Conservation (phyloP, 2,888 invertebrate species). For the Poecilus cupreus region DNA sequence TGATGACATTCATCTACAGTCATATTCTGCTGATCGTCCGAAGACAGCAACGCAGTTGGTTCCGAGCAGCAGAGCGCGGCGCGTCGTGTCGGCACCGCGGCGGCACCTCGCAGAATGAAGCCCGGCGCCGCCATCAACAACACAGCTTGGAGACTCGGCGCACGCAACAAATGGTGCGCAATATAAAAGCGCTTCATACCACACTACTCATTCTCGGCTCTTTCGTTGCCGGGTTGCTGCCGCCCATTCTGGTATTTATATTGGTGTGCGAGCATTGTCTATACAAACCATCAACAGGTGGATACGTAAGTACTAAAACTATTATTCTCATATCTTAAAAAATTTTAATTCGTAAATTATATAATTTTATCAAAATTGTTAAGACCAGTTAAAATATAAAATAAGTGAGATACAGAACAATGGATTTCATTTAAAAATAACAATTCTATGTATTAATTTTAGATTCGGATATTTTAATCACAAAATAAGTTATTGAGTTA, state of each 20-base stretch:
- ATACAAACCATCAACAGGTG: neutral
- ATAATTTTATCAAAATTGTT: too few species aligned
- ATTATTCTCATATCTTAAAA: too few species aligned
- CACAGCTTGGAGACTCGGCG: neutral
- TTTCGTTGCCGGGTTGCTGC: constrained; percentile 78
- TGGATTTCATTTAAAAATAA: too few species aligned
- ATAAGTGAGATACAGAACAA: too few species aligned
- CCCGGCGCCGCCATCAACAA: neutral
- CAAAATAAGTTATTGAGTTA: too few species aligned
- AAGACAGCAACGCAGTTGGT: constrained; percentile 74
- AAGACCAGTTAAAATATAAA: too few species aligned
- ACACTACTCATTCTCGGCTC: constrained; percentile 79
- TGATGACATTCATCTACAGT: constrained; percentile 78
- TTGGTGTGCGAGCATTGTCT: constrained; percentile 72
- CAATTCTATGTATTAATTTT: too few species aligned
- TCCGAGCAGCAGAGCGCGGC: constrained; percentile 61
- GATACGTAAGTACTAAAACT: constrained; percentile 9
- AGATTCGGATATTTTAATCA: too few species aligned
- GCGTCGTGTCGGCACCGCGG: constrained; percentile 41
- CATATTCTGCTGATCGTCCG: constrained; percentile 77
- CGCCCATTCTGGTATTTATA: constrained; percentile 76
- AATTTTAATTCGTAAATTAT: too few species aligned
- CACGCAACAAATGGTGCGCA: constrained; percentile 70
- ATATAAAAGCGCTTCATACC: constrained; percentile 77
- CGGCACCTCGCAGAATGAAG: neutral